Evolutionary conservation across 2,113 vertebrate genomes (phyloP).

Genomic region (Corythornis vintsioides): DNA sequence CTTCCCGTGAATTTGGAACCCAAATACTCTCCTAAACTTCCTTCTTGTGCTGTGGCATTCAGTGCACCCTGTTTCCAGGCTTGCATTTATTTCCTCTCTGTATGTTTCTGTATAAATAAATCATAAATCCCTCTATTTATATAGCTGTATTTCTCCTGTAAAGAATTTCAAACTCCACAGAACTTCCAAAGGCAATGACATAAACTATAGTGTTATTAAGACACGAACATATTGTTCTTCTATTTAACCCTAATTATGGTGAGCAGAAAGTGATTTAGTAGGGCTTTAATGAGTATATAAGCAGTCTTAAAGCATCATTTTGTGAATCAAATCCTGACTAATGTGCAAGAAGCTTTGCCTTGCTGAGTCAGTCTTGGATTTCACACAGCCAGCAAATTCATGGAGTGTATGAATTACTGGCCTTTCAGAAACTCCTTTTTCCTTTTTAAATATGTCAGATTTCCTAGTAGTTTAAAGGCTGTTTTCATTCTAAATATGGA

Average conservation of each 20-base stretch:
- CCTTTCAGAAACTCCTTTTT: neutral
- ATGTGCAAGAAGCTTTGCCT: constrained; percentile 9
- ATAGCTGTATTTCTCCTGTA: neutral
- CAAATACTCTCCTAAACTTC: neutral
- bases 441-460: neutral
- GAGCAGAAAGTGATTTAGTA: neutral
- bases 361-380: constrained; percentile 13
- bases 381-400: neutral
- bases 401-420: neutral
- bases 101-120: neutral
- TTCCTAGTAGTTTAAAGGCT: neutral
- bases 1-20: neutral
- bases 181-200: neutral
- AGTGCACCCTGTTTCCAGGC: neutral
- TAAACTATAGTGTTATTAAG: neutral
- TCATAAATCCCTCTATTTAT: neutral
- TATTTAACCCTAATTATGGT: neutral
- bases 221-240: neutral
- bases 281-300: neutral
- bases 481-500: neutral
- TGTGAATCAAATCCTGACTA: constrained; percentile 35
- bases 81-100: neutral
- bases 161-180: neutral
- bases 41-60: neutral
- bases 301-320: constrained; percentile 11